phyloP scores from a whole-genome alignment of 2,113 vertebrate species.

The Saguinus imperator region DNA sequence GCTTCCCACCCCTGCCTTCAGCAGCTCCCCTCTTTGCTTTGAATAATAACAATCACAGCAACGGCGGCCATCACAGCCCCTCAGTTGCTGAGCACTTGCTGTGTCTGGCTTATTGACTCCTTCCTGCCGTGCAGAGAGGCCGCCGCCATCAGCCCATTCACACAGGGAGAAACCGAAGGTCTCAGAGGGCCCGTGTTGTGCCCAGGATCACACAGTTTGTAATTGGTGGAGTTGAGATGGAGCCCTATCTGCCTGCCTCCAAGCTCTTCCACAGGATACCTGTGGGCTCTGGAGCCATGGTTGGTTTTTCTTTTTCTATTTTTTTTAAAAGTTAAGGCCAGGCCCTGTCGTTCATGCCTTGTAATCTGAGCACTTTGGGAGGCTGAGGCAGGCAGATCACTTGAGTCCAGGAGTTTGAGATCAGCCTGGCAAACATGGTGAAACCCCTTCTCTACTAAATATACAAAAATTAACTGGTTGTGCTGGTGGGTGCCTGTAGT shows the following conservation, averaged over 20 bases:
- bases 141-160: neutral
- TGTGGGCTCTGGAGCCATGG: neutral
- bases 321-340: neutral
- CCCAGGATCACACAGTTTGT: neutral
- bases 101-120: neutral
- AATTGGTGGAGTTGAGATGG: neutral
- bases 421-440: neutral
- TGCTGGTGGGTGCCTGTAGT: neutral
- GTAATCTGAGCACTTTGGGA: neutral
- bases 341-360: neutral
- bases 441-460: neutral
- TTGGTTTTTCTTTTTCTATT: neutral
- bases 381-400: neutral
- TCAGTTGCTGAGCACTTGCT: neutral
- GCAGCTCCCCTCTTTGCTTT: neutral
- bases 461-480: neutral
- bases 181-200: neutral
- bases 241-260: neutral
- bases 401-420: neutral
- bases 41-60: neutral
- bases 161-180: neutral
- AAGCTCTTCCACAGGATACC: too few relatives aligned
- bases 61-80: fast-evolving
- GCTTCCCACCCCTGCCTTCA: too few relatives aligned
- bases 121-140: fast-evolving